Conservation (phyloP, 92 coral and sea anemone species). For the Porites divaricata region DNA sequence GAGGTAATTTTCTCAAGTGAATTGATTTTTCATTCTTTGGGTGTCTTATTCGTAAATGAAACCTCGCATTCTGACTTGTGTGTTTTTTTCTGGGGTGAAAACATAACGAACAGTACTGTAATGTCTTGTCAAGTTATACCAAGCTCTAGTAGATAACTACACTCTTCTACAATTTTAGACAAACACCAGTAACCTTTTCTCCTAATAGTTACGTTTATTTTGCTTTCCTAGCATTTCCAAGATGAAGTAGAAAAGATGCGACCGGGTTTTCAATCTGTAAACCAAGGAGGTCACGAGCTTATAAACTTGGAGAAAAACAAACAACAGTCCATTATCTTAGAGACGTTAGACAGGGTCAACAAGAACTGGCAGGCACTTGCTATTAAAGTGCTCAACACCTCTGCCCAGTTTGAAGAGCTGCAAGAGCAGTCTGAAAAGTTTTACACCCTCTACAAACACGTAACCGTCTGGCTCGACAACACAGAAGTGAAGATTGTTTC, state of each 20-base stretch:
- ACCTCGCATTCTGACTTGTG: too few species aligned
- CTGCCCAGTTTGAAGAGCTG: conserved; percentile 87
- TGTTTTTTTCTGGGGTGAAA: too few species aligned
- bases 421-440: conserved; percentile 90
- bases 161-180: neutral
- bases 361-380: conserved; percentile 96
- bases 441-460: conserved; percentile 77
- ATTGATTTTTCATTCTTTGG: too few species aligned
- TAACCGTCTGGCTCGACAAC: conserved; percentile 86
- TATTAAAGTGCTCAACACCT: conserved; percentile 88
- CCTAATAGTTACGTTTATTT: neutral
- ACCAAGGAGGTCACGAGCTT: conserved; percentile 97
- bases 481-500: conserved; percentile 84
- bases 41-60: too few species aligned
- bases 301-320: conserved; percentile 87
- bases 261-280: conserved; percentile 91
- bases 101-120: too few species aligned
- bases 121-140: too few species aligned
- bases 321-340: conserved; percentile 87
- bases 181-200: neutral
- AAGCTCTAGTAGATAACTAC: neutral
- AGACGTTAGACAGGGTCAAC: conserved; percentile 90
- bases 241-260: conserved; percentile 94
- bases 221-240: conserved; percentile 70
- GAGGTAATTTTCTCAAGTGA: too few species aligned